Conservation (phyloP, 2,797 vertebrate genomes). For the Chloroceryle inda region DNA sequence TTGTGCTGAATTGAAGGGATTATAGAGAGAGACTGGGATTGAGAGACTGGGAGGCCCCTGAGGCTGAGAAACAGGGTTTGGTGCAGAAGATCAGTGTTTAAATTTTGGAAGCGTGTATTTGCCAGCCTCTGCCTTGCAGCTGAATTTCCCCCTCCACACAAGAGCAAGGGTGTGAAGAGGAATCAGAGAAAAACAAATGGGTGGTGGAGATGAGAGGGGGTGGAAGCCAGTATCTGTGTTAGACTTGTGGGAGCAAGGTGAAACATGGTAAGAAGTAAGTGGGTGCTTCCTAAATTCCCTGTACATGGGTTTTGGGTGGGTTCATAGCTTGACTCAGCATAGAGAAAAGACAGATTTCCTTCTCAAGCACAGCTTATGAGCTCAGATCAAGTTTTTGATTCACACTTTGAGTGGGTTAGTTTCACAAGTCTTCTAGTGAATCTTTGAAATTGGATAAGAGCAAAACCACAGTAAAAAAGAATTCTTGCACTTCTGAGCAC, state of each 20-base stretch:
- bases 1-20: not conserved
- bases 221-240: slow-evolving; percentile 7
- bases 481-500: slow-evolving; percentile 41
- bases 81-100: not conserved
- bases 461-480: slow-evolving; percentile 44
- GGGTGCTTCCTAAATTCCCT: not conserved
- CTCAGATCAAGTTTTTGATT: slow-evolving; percentile 36
- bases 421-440: slow-evolving; percentile 57
- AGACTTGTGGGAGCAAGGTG: not conserved
- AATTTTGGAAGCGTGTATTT: not conserved
- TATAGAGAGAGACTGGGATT: too few species aligned
- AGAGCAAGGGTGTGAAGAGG: not conserved
- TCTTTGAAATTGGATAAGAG: slow-evolving; percentile 64
- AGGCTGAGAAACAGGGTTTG: not conserved
- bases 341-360: slow-evolving; percentile 40
- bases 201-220: not conserved
- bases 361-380: not conserved
- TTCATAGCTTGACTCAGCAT: slow-evolving; percentile 38
- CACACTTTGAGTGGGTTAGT: slow-evolving; percentile 44
- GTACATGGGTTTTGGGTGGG: not conserved
- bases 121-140: not conserved
- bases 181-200: not conserved
- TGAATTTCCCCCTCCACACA: not conserved
- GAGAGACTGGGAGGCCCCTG: not conserved
- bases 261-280: slow-evolving; percentile 24